These are phyloP conservation scores for Ginglymostoma cirratum DNA, from an alignment of 2,113 vertebrate genomes.

Conservation along the genomic window DNA sequence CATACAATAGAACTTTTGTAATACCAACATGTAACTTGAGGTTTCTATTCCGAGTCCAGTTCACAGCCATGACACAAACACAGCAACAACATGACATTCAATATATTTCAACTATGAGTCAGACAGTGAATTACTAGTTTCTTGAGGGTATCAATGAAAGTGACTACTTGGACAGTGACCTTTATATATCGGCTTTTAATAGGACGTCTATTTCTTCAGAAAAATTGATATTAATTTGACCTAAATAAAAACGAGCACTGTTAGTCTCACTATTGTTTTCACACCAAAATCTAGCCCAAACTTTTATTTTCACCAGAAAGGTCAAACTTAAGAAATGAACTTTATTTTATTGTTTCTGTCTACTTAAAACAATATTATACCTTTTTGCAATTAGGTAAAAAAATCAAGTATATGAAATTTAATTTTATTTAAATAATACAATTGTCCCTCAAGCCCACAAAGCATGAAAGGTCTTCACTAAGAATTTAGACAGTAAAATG, in stretches of 20 bases:
- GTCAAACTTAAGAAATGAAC: background rate
- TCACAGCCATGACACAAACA: background rate
- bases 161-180: background rate
- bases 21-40: background rate
- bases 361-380: background rate
- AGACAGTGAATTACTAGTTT: background rate
- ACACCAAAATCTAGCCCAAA: background rate
- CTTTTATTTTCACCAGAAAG: background rate
- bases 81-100: background rate
- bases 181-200: background rate
- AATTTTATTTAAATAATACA: slow-evolving; percentile 3
- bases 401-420: background rate
- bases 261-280: background rate
- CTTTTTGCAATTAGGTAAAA: slow-evolving; percentile 1
- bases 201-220: no score
- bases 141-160: background rate
- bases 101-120: background rate
- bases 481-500: slow-evolving; percentile 1
- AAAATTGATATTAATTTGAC: no score
- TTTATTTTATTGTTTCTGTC: background rate
- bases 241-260: no score
- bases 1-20: background rate
- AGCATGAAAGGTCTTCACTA: background rate
- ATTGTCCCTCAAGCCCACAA: slow-evolving; percentile 2
- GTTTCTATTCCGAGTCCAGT: background rate